Evolutionary conservation across 2,888 invertebrate species (phyloP).

Genomic region (Pristionchus fissidentatus): DNA sequence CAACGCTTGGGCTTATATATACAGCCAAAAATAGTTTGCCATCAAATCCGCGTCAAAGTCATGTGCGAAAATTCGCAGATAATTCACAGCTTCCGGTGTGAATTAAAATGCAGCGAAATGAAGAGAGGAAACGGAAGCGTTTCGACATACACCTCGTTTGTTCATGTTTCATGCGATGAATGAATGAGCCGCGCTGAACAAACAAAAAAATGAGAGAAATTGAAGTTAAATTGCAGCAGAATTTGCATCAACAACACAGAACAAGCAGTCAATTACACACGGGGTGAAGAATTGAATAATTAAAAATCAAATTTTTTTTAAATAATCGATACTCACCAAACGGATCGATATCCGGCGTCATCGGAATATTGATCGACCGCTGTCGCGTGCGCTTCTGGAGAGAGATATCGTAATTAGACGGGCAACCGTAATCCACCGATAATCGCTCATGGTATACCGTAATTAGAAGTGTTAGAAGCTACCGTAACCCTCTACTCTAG

Average conservation of each 20-base stretch:
- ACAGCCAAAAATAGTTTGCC: too few species aligned
- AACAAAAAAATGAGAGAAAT: background rate
- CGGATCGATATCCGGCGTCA: conserved; percentile 26
- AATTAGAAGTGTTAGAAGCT: too few species aligned
- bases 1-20: too few species aligned
- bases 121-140: background rate
- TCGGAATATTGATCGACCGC: conserved; percentile 44
- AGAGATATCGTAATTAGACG: background rate
- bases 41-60: too few species aligned
- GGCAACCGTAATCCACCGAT: too few species aligned
- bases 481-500: background rate
- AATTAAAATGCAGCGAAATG: background rate
- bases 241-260: too few species aligned
- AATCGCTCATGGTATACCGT: background rate
- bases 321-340: too few species aligned
- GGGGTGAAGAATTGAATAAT: background rate
- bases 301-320: background rate
- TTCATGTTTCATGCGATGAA: background rate
- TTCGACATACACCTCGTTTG: background rate
- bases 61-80: too few species aligned
- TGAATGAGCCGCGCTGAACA: background rate
- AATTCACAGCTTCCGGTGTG: background rate
- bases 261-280: background rate
- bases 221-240: too few species aligned
- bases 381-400: conserved; percentile 35